Base-by-base conservation (phyloP, 2,888 invertebrate species). In the Hofmannophila pseudospretella region DNA sequence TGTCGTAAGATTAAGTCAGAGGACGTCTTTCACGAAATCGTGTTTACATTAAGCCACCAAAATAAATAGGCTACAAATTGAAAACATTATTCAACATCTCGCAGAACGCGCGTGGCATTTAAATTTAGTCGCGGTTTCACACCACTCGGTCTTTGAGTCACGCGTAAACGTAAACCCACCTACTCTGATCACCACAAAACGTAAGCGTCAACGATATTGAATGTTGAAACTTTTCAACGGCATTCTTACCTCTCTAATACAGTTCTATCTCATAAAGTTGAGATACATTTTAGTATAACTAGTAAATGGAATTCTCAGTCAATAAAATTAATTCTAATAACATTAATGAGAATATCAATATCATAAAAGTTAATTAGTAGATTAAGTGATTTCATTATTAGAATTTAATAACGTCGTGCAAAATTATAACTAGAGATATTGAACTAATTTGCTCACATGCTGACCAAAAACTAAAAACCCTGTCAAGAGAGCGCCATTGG, bases 11-110 rank as follows among this genome's bases (percentile, higher is more conserved):
- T 11, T 27, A 10, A 1, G 7, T 7, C 27, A 7, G 32, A 7
- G 31, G n/a, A 22, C 5, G 10, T 23, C 25, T 32, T 13, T 32
- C 22, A 5, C 12, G 27, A 37, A 28, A 28, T 11, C 7, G 32
- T 40, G 26, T 19, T 32, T 35, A 28, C 32, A 33, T 32, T 33
- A 36, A 26, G 26, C 14, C 28, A 37, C 30, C 36, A 41, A 41
- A 34, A 37, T 28, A 37, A 41, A 41, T 41, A 36, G 36, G n/a
- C 29, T 37, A 31, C 31, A 41, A 41, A 41, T 41, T 29, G 34
- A 44, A 43, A 49, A 47, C 44, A 45, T 46, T 47, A 36, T 45
- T 39, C 29, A 47, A 43, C 49, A 42, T 41, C 41, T 40, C 43
- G 41, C 39, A 31, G 36, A 38, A 38, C 19, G 38, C 38, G 45